Base-by-base conservation (phyloP, 1,140 invertebrate species). In the Argopecten irradians region DNA sequence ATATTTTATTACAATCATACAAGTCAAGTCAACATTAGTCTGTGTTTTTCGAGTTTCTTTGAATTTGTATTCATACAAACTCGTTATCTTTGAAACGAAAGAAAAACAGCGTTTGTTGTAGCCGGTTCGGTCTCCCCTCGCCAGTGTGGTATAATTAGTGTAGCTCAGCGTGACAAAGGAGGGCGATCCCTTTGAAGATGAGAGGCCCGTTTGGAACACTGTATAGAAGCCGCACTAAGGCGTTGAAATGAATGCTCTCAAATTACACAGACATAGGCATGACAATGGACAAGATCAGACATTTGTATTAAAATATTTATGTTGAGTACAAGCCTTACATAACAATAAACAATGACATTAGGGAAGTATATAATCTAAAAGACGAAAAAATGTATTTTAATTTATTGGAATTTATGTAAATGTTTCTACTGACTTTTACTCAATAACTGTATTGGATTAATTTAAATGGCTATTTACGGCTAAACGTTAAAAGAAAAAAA, bases 251-350 rank as follows among this genome's bases (percentile, higher is more conserved):
- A 71, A 71, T 71, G 55, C 55, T 71, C 55, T 71, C 55, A 28
- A 71, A 71, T 71, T 71, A 71, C 55, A 71, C 1, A 71, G 55
- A 22, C 55, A 71, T 71, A 71, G 2, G 55, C 55, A 71, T 71
- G 55, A 71, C 55, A 71, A 71, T 71, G 55, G 28, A 71, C 55
- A 28, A 5, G 55, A 28, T 28, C 55, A 11, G 1, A 71, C 55
- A 71, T 71, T 71, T 71, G 28, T 71, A 71, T 71, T 71, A 71
- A 71, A 71, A 71, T 71, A 71, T 71, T 71, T 71, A 71, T 71
- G 55, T 71, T 71, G 55, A 71, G n/a, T 71, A 7, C 22, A 28
- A 71, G 14, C 13, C 22, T 71, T 71, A 71, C 55, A 16, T 71
- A 71, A 71, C 11, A 71, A 28, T 39, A n/a, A n/a, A 39, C 36